Evolutionary conservation across 2,797 vertebrate genomes (phyloP), one percentile per base, ranked within the genome.

Genomic region (Linurgus olivaceus): DNA sequence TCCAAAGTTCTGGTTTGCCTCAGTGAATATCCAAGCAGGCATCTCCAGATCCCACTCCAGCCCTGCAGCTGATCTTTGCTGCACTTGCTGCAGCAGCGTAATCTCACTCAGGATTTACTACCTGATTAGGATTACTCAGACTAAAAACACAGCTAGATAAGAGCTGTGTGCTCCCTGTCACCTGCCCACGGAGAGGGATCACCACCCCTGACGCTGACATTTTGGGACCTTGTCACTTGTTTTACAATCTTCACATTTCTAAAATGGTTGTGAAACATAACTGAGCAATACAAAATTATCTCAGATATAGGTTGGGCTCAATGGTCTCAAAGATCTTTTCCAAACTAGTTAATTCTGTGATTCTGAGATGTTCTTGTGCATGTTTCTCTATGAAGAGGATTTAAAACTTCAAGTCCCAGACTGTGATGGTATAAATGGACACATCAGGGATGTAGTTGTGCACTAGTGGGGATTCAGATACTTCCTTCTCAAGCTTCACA

Each of bases 71-170:
- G 45, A 80, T 86, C 86, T 87, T 61, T 37, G 70, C 45, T 65
- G 51, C 83, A 55, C 50, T 33, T 7, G 5, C 83, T 52, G 61
- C 81, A 51, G 77, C 54, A 67, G 47, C 78, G 24, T 74, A 86
- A 95, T 87, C 86, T 62, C 92, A 66, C 81, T 62, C 68, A 5
- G 78, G 86, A 94, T 92, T 96, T 95, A 91, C 78, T 38, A 38
- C 75, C 57, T 6, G 31, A 72, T 87, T 77, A 91, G 81, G 88
- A 95, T 89, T 85, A 85, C 74, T 58, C 19, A 21, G 65, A 74
- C 52, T 91, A 61, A 94, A 92, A 86, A 13, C 93, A 63, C 57
- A 77, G 89, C 61, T 35, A 84, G 33, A 31, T 40, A 59, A 91
- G 61, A 94, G 50, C 57, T 68, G 16, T 35, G 72, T 42, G 75